These are phyloP conservation scores for Bergia puertoricense DNA, from an alignment of 92 coral and sea anemone species.

Conservation along the genomic window DNA sequence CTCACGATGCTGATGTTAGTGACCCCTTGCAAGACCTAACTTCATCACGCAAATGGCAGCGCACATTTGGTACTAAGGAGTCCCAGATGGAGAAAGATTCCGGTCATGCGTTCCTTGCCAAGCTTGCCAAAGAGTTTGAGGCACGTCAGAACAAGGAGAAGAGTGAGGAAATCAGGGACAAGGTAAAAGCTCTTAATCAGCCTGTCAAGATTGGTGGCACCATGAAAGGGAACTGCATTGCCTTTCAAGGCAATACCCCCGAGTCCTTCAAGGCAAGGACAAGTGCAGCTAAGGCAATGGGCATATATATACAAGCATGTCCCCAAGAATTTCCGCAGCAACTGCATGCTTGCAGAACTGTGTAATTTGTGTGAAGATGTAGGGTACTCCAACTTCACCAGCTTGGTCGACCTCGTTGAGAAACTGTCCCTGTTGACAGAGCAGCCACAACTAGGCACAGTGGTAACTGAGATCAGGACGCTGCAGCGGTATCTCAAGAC, in stretches of 20 bases:
- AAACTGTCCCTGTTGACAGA: background rate
- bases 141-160: slow-evolving; percentile 37
- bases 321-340: slow-evolving; percentile 36
- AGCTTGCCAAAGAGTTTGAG: slow-evolving; percentile 19
- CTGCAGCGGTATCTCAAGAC: background rate
- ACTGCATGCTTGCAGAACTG: slow-evolving; percentile 16
- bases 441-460: background rate
- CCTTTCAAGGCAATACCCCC: slow-evolving; percentile 39
- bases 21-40: background rate
- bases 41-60: background rate
- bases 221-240: background rate
- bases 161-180: slow-evolving; percentile 25
- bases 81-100: background rate
- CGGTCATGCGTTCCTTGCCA: background rate
- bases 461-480: background rate
- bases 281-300: slow-evolving; percentile 33
- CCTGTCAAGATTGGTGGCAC: slow-evolving; percentile 50
- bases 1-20: background rate
- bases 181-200: slow-evolving; percentile 26
- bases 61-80: background rate
- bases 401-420: background rate
- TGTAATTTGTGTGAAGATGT: slow-evolving; percentile 44
- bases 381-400: slow-evolving; percentile 33
- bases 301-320: slow-evolving; percentile 41
- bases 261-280: background rate